Base-by-base conservation (phyloP, 2,888 invertebrate genomes). In the Brachypalpus laphriformis region DNA sequence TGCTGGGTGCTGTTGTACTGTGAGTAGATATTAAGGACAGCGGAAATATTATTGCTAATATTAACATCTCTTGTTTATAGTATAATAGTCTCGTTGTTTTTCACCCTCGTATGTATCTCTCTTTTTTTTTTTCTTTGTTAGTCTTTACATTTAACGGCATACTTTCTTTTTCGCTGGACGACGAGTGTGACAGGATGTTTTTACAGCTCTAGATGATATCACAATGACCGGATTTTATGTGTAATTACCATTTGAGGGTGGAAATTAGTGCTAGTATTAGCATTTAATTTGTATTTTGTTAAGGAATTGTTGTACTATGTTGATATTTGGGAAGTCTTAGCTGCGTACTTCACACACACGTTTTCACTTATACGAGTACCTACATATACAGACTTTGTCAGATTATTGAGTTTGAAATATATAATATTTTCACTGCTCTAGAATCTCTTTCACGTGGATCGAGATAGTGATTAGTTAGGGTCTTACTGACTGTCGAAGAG, bases 1-100 rank as follows among this genome's bases (percentile, higher is more conserved):
- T 45, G 16, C n/a, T 45, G 57, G 56, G 63, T 57, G 45, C 72
- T 59, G 9, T 61, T 34, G 22, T 51, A 34, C 37, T 51, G 31
- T 42, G 57, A 81, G 65, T 40, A 66, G 70, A 75, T 81, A 85
- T 85, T 81, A 75, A 71, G 81, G 81, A 71, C 81, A 81, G 56
- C 75, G 81, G 81, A 85, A 85, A 85, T 85, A 81, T 81, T 85
- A 85, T 81, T 85, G 85, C 81, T 76, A 66, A 85, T 85, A 85
- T 81, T 85, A 66, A 71, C 81, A 85, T 85, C 66, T 75, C 40
- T 65, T 59, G 51, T 85, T 71, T 81, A 71, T 81, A 42, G 65
- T 66, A 61, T 63, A 59, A 47, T 49, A 45, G 51, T 61, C 25
- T 61, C 45, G 34, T 66, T 74, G 34, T 22, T 40, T 8, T 34